Conservation (phyloP, 2,888 invertebrate species). For the Clepsis dumicolana region DNA sequence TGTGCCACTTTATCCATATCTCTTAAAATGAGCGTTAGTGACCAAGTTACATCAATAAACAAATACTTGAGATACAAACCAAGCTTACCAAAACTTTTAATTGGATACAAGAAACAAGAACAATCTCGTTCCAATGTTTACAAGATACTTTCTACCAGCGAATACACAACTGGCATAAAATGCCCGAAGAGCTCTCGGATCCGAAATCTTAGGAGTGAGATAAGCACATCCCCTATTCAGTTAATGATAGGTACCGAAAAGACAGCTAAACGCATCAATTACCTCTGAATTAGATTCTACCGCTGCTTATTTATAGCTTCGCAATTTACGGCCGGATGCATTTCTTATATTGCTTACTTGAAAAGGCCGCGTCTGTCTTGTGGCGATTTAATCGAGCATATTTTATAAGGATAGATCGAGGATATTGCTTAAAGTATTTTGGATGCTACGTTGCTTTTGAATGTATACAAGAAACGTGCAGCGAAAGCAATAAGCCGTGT, state of each 20-base stretch:
- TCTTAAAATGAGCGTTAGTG: not conserved
- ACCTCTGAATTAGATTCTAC: not conserved
- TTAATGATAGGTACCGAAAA: slow-evolving; percentile 11
- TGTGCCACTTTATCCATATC: not conserved
- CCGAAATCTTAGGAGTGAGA: not conserved
- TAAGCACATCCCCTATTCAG: slow-evolving; percentile 13
- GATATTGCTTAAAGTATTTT: not conserved
- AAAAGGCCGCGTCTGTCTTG: not conserved
- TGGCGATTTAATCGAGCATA: not conserved
- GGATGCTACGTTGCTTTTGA: not conserved
- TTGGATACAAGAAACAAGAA: slow-evolving; percentile 19
- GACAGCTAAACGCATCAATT: slow-evolving; percentile 3
- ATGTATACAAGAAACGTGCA: too few relatives aligned
- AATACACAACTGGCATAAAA: slow-evolving; percentile 23
- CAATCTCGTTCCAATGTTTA: slow-evolving; percentile 13
- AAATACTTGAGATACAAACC: not conserved
- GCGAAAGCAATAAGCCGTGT: too few relatives aligned
- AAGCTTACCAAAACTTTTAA: slow-evolving; percentile 14
- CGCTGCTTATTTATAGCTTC: not conserved
- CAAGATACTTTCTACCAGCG: slow-evolving; percentile 17
- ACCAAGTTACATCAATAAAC: not conserved
- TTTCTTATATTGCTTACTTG: not conserved
- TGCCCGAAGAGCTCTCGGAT: slow-evolving; percentile 4
- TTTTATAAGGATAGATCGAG: too few relatives aligned
- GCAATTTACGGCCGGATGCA: not conserved